These are phyloP conservation scores for Sussaba pulchella DNA, from an alignment of 2,888 invertebrate genomes.

Conservation along the genomic window DNA sequence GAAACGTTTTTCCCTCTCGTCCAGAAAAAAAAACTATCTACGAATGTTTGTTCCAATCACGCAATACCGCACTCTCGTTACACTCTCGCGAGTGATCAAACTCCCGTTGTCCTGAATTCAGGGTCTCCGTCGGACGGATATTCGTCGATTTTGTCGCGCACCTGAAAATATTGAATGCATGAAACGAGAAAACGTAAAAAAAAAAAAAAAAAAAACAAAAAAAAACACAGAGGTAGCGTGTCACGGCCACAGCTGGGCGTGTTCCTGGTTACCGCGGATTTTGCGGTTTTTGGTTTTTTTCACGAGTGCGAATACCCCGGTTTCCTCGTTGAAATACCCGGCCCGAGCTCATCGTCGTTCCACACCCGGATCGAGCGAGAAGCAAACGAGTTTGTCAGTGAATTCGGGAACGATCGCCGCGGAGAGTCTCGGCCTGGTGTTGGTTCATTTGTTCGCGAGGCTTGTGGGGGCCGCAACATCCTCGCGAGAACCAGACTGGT, in stretches of 20 bases:
- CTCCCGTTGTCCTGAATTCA: too few species aligned
- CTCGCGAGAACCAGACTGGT: slow-evolving; percentile 35
- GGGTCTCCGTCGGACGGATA: not conserved
- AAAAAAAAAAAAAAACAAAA: too few species aligned
- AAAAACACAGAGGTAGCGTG: not conserved
- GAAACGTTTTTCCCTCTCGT: too few species aligned
- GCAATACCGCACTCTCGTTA: too few species aligned
- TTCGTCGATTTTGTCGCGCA: too few species aligned
- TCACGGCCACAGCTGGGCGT: too few species aligned
- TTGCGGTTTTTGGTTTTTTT: not conserved
- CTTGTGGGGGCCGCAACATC: slow-evolving; percentile 6
- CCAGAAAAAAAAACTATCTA: too few species aligned
- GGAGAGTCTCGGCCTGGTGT: not conserved
- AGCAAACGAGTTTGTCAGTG: slow-evolving; percentile 63
- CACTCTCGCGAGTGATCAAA: too few species aligned
- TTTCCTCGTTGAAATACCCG: slow-evolving; percentile 24
- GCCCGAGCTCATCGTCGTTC: slow-evolving; percentile 43
- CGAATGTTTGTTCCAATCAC: too few species aligned
- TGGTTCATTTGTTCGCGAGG: slow-evolving; percentile 27
- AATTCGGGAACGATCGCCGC: slow-evolving; percentile 58
- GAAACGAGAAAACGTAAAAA: not conserved
- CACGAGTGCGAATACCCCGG: slow-evolving; percentile 7
- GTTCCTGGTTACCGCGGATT: not conserved
- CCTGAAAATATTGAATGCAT: not conserved
- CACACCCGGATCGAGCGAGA: slow-evolving; percentile 51